Percentiles rank a stretch among this genome's conserved stretches.
Conservation (phyloP, 1,140 invertebrate genomes). For the Meloidogyne hapla region DNA sequence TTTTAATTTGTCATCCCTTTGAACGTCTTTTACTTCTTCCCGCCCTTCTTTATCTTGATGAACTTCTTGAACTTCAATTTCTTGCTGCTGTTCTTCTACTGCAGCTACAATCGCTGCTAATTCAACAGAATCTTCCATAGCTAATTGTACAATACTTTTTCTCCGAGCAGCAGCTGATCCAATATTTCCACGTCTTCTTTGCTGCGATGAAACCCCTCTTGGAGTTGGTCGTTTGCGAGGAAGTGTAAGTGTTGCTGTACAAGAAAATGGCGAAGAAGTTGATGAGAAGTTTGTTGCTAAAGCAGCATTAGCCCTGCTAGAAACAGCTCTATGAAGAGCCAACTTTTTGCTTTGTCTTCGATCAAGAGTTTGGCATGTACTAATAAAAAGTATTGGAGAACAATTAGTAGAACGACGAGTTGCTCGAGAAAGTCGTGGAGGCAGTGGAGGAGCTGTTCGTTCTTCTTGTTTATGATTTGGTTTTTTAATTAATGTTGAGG, state of each 20-base stretch:
- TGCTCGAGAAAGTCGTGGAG: neutral
- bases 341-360: neutral
- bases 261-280: neutral
- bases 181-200: neutral
- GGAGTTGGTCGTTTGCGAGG: conserved; percentile 11
- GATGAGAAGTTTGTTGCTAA: neutral
- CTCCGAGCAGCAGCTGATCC: neutral
- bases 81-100: neutral
- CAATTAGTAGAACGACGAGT: neutral
- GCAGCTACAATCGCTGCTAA: neutral
- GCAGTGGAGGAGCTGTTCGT: neutral
- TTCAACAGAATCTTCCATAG: neutral
- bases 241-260: conserved; percentile 18
- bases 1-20: neutral
- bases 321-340: neutral
- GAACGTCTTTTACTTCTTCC: neutral
- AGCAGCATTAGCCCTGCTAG: neutral
- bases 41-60: neutral
- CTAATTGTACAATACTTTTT: conserved; percentile 6
- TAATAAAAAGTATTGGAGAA: neutral
- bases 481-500: neutral
- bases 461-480: neutral
- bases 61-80: neutral
- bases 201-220: neutral
- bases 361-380: neutral